Conservation (phyloP, 2,797 vertebrate genomes). For the Cirrhinus mrigala region DNA sequence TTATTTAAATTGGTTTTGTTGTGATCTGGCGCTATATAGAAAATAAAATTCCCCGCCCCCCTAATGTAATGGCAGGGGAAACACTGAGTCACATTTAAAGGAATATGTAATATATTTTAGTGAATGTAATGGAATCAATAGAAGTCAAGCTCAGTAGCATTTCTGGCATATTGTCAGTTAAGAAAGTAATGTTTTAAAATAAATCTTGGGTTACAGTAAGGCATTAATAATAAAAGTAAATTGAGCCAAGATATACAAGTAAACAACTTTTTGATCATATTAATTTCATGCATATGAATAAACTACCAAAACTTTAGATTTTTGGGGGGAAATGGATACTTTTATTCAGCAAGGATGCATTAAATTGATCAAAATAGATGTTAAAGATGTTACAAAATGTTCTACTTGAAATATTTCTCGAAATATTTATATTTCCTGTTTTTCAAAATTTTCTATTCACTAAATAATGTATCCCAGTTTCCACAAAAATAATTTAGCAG, state of each 20-base stretch:
- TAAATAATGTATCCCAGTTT: neutral
- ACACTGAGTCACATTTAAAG: neutral
- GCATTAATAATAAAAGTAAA: neutral
- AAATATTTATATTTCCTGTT: too few species aligned
- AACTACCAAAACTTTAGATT: too few species aligned
- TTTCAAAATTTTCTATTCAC: neutral
- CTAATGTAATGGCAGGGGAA: too few species aligned
- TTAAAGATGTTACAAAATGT: too few species aligned
- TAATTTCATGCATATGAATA: neutral
- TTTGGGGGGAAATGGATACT: too few species aligned
- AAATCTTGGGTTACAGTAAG: neutral
- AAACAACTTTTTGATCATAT: too few species aligned
- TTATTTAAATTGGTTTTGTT: too few species aligned
- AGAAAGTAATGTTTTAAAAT: neutral
- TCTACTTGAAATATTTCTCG: too few species aligned
- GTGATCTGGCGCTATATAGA: too few species aligned
- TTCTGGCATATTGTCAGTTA: neutral
- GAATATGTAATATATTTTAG: neutral
- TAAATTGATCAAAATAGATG: too few species aligned
- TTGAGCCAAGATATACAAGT: neutral
- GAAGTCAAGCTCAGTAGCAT: neutral
- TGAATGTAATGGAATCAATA: neutral
- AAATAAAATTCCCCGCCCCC: too few species aligned
- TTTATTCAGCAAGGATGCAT: too few species aligned
- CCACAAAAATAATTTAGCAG: neutral